These are phyloP conservation scores for Cephalopachus bancanus DNA, from an alignment of 2,797 vertebrate genomes.

Conservation along the genomic window DNA sequence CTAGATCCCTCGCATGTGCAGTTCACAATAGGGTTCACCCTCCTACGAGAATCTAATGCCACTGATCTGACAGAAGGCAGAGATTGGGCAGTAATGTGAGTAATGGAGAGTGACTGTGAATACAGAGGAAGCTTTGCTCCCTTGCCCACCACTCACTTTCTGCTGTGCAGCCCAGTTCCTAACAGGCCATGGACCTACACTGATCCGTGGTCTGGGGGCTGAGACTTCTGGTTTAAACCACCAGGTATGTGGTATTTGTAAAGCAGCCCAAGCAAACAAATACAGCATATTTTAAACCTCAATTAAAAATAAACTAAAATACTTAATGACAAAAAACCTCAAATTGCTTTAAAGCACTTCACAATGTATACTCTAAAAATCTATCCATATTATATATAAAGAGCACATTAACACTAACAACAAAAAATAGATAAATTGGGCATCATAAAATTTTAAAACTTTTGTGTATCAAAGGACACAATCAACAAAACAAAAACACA, in stretches of 20 bases:
- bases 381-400: not conserved
- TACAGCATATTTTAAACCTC: not conserved
- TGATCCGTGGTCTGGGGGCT: no score
- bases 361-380: conserved; percentile 2
- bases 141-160: no score
- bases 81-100: no score
- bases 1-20: no score
- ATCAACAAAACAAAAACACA: not conserved
- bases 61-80: no score
- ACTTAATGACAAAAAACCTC: not conserved
- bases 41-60: no score
- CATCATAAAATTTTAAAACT: not conserved
- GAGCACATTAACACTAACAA: not conserved
- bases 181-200: no score
- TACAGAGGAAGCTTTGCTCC: no score
- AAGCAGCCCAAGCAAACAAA: not conserved
- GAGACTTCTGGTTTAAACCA: not conserved
- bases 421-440: not conserved
- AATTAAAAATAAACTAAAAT: conserved; percentile 3
- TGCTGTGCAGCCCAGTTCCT: no score
- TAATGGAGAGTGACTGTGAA: no score
- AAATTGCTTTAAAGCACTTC: conserved; percentile 22
- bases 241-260: not conserved
- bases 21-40: no score
- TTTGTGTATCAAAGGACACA: not conserved